Evolutionary conservation across 2,888 invertebrate species (phyloP).

Genomic region (Drosophila macrospina): DNA sequence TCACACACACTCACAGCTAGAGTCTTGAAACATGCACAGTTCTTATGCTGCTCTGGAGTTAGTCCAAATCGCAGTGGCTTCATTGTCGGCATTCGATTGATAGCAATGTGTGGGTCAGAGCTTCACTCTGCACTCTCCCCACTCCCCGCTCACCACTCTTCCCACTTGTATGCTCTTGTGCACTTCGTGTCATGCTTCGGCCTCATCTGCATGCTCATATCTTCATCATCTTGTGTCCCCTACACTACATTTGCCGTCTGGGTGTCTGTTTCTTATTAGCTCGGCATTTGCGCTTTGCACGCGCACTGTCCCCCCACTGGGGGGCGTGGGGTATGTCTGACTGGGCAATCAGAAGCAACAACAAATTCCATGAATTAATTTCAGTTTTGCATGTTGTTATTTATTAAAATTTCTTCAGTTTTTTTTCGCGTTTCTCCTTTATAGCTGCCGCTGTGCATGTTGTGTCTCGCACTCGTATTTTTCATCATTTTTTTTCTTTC

Average conservation of each 20-base stretch:
- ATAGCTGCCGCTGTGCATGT: constrained; percentile 63
- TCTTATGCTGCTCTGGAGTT: background rate
- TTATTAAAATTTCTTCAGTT: constrained; percentile 82
- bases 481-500: constrained; percentile 47
- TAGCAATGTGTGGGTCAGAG: constrained; percentile 55
- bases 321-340: background rate
- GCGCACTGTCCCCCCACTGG: constrained; percentile 19
- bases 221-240: constrained; percentile 68
- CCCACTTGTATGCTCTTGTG: constrained; percentile 5
- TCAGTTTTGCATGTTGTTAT: constrained; percentile 85
- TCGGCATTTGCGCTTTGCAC: constrained; percentile 44
- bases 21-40: too few species aligned
- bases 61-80: constrained; percentile 70
- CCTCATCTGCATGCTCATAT: constrained; percentile 79
- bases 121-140: background rate
- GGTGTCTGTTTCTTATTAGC: constrained; percentile 81
- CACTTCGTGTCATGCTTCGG: constrained; percentile 53
- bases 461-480: constrained; percentile 30
- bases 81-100: constrained; percentile 75
- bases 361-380: constrained; percentile 84
- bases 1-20: too few species aligned
- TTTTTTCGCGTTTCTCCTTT: constrained; percentile 69
- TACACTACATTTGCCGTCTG: constrained; percentile 44
- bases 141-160: background rate
- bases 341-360: constrained; percentile 63